Evolutionary conservation across 2,113 vertebrate genomes (phyloP), one percentile per base, ranked within the genome.

Genomic region (Actinemys pallida): DNA sequence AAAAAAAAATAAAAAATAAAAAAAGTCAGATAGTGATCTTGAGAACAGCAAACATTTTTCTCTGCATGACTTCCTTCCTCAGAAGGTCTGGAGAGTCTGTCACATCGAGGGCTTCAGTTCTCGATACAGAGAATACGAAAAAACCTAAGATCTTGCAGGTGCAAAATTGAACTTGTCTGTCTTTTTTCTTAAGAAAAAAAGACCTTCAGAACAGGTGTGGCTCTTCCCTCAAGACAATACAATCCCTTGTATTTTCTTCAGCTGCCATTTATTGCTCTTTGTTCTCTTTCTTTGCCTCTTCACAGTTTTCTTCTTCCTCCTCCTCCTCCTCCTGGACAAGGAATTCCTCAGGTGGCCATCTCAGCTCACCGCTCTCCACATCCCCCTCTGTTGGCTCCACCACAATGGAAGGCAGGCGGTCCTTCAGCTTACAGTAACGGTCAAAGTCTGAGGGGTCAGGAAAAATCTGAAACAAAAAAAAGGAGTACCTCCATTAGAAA

Each of bases 311-410:
- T 94, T 98, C 99, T 83, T 98, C 98, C 39, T 89, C 97, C 2
- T 98, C 98, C 1, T 99, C 98, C 1, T 98, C 98, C 69, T 99
- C 99, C 85, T 99, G 99, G 95, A 99, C 99, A 1, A 99, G 96
- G 95, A 99, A 99, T 96, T 99, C 99, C 87, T 99, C 99, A 0
- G 99, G 99, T 0, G 99, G 99, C 99, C 99, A 99, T 97, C 99
- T 99, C 65, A 99, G 99, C 98, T 99, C 99, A 4, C 99, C 99
- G 0, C 99, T 99, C 97, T 99, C 99, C 86, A 99, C 99, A 1
- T 99, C 99, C 0, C 99, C 99, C 87, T 99, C 99, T 0, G 99
- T 99, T 0, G 99, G 99, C 93, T 99, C 99, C 90, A 99, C 99
- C 96, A 99, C 99, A 0, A 99, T 99, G 81, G 99, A 99, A 9